Evolutionary conservation across 1,140 invertebrate species (phyloP), one percentile per base, ranked within the genome.

Genomic region (Nephotettix cincticeps): DNA sequence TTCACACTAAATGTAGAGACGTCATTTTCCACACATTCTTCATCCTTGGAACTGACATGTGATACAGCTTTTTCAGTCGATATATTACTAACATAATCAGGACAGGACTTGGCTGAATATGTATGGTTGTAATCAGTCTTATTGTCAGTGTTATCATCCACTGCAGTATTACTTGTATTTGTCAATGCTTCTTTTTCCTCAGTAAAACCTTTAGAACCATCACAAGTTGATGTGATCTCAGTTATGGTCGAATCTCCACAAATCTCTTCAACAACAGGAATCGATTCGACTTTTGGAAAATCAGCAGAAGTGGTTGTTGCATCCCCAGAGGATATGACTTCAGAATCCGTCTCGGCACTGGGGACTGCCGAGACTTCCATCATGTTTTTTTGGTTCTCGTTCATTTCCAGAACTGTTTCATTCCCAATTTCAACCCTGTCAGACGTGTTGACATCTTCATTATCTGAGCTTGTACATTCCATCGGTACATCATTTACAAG

Each of bases 361-460:
- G 51, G 28, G 45, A 11, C 27, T 27, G 56, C 56, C 56, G 56
- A 61, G 56, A 68, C 54, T 47, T 67, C 69, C n/a, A 43, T 23
- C 14, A 40, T 14, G 66, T 71, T 71, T 67, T 64, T 47, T 28
- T 65, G 56, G 40, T 47, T 63, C 27, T 68, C 40, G 6, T 27
- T 66, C 28, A 27, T 40, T 67, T 68, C 54, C 21, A 64, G n/a
- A 21, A 43, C 63, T 43, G 66, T 40, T 1, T 27, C 19, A 71
- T 2, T 6, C 1, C 21, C n/a, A 9, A 51, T 47, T 14, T 73
- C 70, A 29, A 64, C 43, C 21, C 72, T 43, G 3, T 72, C 29
- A 28, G 66, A 61, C 47, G 25, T 40, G 13, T 61, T 28, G n/a
- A 58, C 40, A 43, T 65, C 70, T 29, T 64, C 43, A 30, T 69